Evolutionary conservation across 1,140 invertebrate genomes (phyloP).

Genomic region (Pachyrhynchus sulphureomaculatus): DNA sequence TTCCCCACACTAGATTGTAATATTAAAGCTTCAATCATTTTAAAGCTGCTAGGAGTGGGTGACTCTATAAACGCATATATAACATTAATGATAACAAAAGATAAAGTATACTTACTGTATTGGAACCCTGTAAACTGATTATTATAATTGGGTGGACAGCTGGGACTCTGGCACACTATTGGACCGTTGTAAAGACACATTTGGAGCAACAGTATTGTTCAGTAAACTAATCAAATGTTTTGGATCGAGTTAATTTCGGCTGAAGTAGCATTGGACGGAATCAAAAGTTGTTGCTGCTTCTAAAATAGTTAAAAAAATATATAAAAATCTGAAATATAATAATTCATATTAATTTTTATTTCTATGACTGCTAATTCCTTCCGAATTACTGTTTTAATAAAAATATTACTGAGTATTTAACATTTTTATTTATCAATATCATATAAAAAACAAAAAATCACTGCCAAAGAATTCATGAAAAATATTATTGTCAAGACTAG

Average conservation of each 20-base stretch:
- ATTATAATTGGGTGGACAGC: constrained; percentile 64
- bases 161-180: constrained; percentile 71
- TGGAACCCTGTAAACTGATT: constrained; percentile 32
- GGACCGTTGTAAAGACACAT: constrained; percentile 71
- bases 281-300: constrained; percentile 69
- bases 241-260: constrained; percentile 61
- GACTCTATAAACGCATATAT: neutral
- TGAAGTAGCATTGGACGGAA: constrained; percentile 65
- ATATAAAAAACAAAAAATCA: too few species aligned
- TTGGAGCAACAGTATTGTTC: constrained; percentile 79
- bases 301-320: constrained; percentile 39
- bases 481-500: too few species aligned
- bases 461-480: too few species aligned
- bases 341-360: too few species aligned
- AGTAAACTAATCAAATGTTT: constrained; percentile 75
- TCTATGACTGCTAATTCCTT: too few species aligned
- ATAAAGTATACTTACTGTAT: constrained; percentile 30
- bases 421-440: too few species aligned
- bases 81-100: too few species aligned
- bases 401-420: too few species aligned
- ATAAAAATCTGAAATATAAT: neutral
- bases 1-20: too few species aligned
- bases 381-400: too few species aligned
- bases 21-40: too few species aligned
- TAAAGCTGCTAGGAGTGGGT: neutral